These are phyloP conservation scores for Ochropleura leucogaster DNA, from an alignment of 2,888 invertebrate species.

Conservation along the genomic window DNA sequence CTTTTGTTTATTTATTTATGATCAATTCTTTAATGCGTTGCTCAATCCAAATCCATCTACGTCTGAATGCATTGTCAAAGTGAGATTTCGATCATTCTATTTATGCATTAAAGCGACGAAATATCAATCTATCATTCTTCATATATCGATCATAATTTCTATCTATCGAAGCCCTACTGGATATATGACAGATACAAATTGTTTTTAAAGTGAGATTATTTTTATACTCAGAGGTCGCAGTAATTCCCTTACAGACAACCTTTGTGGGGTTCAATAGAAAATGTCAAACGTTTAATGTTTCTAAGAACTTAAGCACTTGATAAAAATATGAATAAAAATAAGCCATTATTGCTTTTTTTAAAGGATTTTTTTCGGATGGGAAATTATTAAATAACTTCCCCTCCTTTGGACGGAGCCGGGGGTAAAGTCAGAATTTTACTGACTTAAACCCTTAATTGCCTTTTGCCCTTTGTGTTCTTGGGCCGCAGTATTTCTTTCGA, in stretches of 20 bases:
- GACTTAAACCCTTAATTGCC: no score
- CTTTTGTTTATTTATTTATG: conserved; percentile 5
- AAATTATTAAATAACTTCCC: no score
- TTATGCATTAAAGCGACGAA: background rate
- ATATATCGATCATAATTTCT: conserved; percentile 32
- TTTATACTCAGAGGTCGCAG: background rate
- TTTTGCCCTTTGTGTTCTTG: no score
- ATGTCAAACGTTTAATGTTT: background rate
- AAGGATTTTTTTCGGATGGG: no score
- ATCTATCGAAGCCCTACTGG: background rate
- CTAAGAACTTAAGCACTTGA: background rate
- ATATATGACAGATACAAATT: conserved; percentile 31
- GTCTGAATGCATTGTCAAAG: conserved; percentile 5
- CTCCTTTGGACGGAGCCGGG: no score
- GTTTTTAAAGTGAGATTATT: conserved; percentile 24
- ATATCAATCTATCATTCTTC: conserved; percentile 29
- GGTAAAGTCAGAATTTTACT: no score
- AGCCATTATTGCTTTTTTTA: background rate
- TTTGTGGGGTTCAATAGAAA: background rate
- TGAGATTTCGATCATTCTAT: conserved; percentile 26
- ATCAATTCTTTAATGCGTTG: conserved; percentile 7
- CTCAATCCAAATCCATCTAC: conserved; percentile 5
- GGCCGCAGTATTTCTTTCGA: no score
- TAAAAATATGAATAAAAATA: background rate
- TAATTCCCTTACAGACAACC: conserved; percentile 6